Base-by-base conservation (phyloP, 2,113 vertebrate genomes). In the Ammodytes marinus region DNA sequence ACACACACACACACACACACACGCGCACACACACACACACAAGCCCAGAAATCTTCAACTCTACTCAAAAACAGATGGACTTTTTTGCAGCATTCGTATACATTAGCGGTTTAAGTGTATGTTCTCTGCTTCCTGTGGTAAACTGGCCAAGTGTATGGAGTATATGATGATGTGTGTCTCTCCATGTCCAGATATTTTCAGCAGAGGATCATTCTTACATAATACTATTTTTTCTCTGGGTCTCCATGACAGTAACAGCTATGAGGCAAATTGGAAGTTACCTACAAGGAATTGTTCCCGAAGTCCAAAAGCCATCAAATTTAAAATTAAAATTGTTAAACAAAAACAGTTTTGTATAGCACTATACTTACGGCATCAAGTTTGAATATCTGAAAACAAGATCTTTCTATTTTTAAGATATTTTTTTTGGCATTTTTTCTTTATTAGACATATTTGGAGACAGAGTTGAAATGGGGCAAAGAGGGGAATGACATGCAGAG, bases 21-120 rank as follows among this genome's bases (percentile, higher is more conserved):
- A 27, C 27, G 2, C 27, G 2, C 27, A 27, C 27, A 27, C 27
- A 27, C 27, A 27, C 27, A 27, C 27, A 27, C 27, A 27, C 27
- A 27, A 14, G 19, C 55, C 61, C 84, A 11, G n/a, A 74, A 19
- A 39, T 8, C 39, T 5, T 46, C 46, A 12, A 6, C 42, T 39
- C 2, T 15, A 7, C 43, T 45, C 2, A 53, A 35, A 74, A 74
- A 82, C 74, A 65, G 74, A 58, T 66, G 47, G 39, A 53, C 5
- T 59, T 35, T 60, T 27, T 27, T 27, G 27, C 27, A 27, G 13
- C 40, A 35, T 47, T 63, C 13, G 8, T 53, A 17, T 27, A 5
- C 54, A 17, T 74, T 7, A n/a, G n/a, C 53, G 5, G 40, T 52
- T 13, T 27, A 40, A 42, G 5, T 6, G 53, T 35, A n/a, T n/a